Evolutionary conservation across 2,113 vertebrate genomes (phyloP), one percentile per base, ranked within the genome.

Genomic region (Hippopotamus amphibius): DNA sequence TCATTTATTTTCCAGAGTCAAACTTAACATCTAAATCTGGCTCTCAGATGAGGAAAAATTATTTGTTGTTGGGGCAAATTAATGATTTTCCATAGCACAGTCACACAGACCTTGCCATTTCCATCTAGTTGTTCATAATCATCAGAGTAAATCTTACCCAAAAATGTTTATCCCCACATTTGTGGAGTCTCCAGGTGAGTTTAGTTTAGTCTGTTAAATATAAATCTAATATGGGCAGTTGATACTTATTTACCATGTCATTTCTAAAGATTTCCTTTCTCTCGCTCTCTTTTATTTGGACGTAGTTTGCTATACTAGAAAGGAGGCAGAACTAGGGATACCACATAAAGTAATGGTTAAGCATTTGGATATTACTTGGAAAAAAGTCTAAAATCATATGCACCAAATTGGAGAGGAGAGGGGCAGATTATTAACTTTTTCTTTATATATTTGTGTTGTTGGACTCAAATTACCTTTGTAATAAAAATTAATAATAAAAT

Each of bases 1-100:
- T 43, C n/a, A 16, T 76, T 89, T 79, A n/a, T 71, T 94, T 80
- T 93, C 66, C 66, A 79, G 46, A 84, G 61, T 93, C 59, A 93
- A 94, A 68, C 9, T 82, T 41, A 72, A 3, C 19, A 65, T 74
- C 87, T 8, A 59, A 50, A 48, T 81, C 66, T 93, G 66, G 30
- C 61, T 96, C 11, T 89, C 8, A 50, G 14, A 84, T 11, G 80
- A 77, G 41, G 30, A 95, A 71, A 26, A 66, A 33, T 71, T 83
- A 37, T 79, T 94, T 53, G 17, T 83, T 77, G 48, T 65, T 86
- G 59, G 81, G 33, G 68, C 33, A 94, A 72, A 95, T 57, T 30
- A 72, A 93, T 66, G 77, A 55, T 48, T 96, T 76, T 95, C 41
- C 10, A 5, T 65, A 66, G 63, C 24, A 80, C 24, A 76, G 50